phyloP scores from a whole-genome alignment of 2,888 invertebrate genomes.

The Hydraecia micacea region DNA sequence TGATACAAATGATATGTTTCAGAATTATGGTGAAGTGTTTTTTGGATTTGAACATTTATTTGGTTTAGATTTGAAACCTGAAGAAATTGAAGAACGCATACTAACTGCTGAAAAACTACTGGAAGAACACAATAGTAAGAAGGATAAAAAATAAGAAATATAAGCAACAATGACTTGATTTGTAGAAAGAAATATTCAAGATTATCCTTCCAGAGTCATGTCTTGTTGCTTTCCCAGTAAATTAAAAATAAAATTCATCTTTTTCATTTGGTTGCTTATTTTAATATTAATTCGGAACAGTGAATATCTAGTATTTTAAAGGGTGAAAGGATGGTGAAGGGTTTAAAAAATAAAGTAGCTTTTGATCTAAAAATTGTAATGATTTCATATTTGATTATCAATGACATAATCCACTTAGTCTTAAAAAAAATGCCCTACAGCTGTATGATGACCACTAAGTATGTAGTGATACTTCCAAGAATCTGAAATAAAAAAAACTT shows the following conservation, averaged over 20 bases:
- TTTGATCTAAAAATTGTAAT: constrained; percentile 1
- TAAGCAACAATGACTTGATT: background rate
- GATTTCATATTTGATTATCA: background rate
- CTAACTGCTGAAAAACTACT: constrained; percentile 72
- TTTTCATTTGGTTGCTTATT: background rate
- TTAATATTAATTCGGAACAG: background rate
- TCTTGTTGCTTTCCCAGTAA: background rate
- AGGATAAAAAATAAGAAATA: constrained; percentile 29
- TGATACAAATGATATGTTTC: constrained; percentile 9
- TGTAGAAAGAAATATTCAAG: background rate
- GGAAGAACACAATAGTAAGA: constrained; percentile 74
- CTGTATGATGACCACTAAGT: constrained; percentile 71
- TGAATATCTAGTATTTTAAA: background rate
- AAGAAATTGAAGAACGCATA: constrained; percentile 73
- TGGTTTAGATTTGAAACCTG: constrained; percentile 64
- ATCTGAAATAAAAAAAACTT: constrained; percentile 65
- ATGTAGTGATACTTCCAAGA: constrained; percentile 71
- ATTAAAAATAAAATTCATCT: too few species aligned
- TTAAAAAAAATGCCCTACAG: constrained; percentile 42
- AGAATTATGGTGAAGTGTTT: constrained; percentile 38
- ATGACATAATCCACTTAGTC: background rate
- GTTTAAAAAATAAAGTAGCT: background rate
- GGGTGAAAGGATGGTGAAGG: background rate
- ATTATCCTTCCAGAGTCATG: background rate
- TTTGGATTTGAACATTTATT: constrained; percentile 53